Base-by-base conservation (phyloP, 2,888 invertebrate genomes). In the Leptogaster cylindrica region DNA sequence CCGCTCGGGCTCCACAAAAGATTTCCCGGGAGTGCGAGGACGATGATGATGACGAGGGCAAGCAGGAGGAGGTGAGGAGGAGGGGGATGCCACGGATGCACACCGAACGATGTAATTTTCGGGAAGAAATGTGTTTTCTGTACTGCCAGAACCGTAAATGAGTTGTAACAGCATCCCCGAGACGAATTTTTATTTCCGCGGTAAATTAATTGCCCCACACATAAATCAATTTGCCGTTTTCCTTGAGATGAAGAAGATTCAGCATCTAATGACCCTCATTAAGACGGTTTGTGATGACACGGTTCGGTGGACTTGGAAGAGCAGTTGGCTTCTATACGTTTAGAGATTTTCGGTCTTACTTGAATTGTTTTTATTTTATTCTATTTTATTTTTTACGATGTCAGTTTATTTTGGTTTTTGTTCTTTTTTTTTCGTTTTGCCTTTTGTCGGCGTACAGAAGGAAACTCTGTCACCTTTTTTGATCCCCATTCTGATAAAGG, bases 101-200 rank as follows among this genome's bases (percentile, higher is more conserved):
- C 6, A 20, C 14, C 18, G 36, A 18, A 55, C 61, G 18, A 33
- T 55, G 55, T 36, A 28, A 20, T 16, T 52, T 50, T 55, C 14
- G 55, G 44, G 44, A 61, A 44, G 61, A 61, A 61, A 44, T 64
- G 48, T 44, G 31, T 46, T 48, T 33, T 33, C 41, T 33, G 64
- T 48, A 48, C 48, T 64, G 48, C 46, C 48, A 64, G 46, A 46
- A 33, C 48, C 46, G 64, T 48, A 64, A 63, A 64, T 64, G 64
- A 64, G 20, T 64, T 64, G 64, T 48, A 48, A 33, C 48, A 27
- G 61, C 61, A 64, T 64, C 33, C 36, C 33, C 31, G 46, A 64
- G 64, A 46, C 64, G 44, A 48, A 64, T 64, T 64, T 64, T 64
- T 64, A 64, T 64, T 64, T 64, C 48, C 23, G 64, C 48, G 33